Evolutionary conservation across 2,797 vertebrate species (phyloP).

Genomic region (Eupleurogrammus muticus): DNA sequence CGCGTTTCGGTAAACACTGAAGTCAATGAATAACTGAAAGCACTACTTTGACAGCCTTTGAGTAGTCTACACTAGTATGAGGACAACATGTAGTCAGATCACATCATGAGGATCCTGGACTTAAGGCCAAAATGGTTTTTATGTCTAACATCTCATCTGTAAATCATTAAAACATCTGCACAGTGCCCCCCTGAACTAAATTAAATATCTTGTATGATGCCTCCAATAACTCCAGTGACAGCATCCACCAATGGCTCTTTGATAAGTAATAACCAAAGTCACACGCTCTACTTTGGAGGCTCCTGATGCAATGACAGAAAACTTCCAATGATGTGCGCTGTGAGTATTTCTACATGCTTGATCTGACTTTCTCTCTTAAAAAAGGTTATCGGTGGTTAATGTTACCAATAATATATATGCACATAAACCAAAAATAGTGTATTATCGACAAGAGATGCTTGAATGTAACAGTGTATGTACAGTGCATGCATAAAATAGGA

Average conservation of each 20-base stretch:
- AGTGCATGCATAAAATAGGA: background rate
- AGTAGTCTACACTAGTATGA: background rate
- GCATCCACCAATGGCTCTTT: constrained; percentile 74
- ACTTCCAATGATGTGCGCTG: constrained; percentile 17
- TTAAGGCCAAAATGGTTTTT: constrained; percentile 1
- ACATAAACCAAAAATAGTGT: background rate
- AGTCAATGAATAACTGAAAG: background rate
- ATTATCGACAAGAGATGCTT: background rate
- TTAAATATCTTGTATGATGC: constrained; percentile 56
- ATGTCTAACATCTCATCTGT: constrained; percentile 21
- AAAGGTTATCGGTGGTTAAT: background rate
- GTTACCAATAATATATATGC: background rate
- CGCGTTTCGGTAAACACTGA: background rate
- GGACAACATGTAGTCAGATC: background rate
- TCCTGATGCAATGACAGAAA: constrained; percentile 60
- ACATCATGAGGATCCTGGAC: constrained; percentile 10
- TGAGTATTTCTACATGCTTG: background rate
- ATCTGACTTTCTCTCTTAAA: background rate
- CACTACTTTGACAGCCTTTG: background rate
- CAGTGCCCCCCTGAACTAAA: constrained; percentile 68
- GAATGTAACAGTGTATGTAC: constrained; percentile 3
- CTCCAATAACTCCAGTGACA: constrained; percentile 62
- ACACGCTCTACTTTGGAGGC: constrained; percentile 70
- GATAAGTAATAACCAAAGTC: constrained; percentile 76
- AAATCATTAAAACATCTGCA: constrained; percentile 30